A percentile compares a stretch with the other conserved stretches of the same genome.
phyloP scores from a whole-genome alignment of 2,113 vertebrate genomes.

The Coturnix japonica region DNA sequence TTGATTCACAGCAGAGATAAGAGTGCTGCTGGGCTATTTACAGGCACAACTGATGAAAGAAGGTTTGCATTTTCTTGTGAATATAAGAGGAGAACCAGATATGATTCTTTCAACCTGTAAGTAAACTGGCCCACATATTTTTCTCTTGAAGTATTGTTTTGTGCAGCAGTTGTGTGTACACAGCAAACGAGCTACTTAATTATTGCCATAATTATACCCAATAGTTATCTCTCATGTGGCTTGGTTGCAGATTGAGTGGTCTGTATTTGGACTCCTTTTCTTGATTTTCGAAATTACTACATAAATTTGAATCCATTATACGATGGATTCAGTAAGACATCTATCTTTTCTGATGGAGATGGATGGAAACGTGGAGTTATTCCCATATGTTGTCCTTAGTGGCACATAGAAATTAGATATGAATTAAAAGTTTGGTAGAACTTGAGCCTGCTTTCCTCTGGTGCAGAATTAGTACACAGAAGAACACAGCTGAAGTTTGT shows the following conservation, averaged over 20 bases:
- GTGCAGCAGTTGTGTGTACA: not conserved
- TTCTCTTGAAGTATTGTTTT: not conserved
- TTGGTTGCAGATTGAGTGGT: not conserved
- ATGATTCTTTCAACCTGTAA: conserved; percentile 80
- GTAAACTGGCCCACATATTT: conserved; percentile 9
- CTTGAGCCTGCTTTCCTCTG: not conserved
- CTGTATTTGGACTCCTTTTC: not conserved
- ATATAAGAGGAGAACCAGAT: not conserved
- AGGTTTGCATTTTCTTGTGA: not conserved
- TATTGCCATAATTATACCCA: not conserved
- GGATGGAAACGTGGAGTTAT: not conserved
- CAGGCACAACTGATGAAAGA: not conserved
- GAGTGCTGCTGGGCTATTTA: conserved; percentile 27
- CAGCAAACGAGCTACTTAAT: not conserved
- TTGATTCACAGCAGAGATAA: not conserved
- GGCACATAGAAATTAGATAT: not conserved
- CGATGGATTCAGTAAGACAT: not conserved
- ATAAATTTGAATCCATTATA: not conserved
- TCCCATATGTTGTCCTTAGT: not conserved
- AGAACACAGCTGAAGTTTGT: not conserved
- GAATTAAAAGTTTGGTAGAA: not conserved
- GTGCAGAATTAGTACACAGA: not conserved
- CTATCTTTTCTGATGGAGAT: not conserved
- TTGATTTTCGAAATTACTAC: not conserved
- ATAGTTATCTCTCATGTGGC: not conserved